phyloP scores from a whole-genome alignment of 2,113 vertebrate genomes.

The Tringa solitaria region DNA sequence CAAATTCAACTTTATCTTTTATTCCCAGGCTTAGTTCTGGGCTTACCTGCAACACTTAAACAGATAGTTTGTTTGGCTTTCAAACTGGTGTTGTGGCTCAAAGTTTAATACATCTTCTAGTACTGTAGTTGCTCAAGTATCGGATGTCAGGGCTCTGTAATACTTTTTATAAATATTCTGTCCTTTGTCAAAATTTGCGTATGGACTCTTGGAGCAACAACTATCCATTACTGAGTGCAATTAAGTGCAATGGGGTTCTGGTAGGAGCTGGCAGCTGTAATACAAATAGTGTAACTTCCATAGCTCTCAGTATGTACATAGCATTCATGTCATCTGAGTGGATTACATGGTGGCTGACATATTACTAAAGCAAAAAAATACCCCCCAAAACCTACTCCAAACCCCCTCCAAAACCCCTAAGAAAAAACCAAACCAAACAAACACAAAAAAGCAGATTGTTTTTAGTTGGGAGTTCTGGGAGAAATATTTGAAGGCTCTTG shows the following conservation, averaged over 20 bases:
- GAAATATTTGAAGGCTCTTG: not conserved
- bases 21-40: not conserved
- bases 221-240: not conserved
- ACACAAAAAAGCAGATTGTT: not conserved
- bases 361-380: not conserved
- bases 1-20: not conserved
- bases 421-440: not conserved
- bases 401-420: no score
- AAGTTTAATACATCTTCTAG: not conserved
- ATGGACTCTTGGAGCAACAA: not conserved
- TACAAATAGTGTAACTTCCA: not conserved
- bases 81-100: not conserved
- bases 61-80: not conserved
- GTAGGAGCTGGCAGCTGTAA: not conserved
- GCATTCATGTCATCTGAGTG: not conserved
- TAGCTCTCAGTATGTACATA: not conserved
- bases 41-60: not conserved
- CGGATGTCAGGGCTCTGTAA: not conserved
- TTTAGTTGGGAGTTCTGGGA: not conserved
- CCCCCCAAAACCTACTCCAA: no score
- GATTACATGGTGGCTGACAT: not conserved
- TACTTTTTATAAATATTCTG: not conserved
- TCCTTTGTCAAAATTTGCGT: not conserved
- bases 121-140: not conserved
- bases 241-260: not conserved